Evolutionary conservation across 2,797 vertebrate species (phyloP).

Genomic region (Luscinia megarhynchos): DNA sequence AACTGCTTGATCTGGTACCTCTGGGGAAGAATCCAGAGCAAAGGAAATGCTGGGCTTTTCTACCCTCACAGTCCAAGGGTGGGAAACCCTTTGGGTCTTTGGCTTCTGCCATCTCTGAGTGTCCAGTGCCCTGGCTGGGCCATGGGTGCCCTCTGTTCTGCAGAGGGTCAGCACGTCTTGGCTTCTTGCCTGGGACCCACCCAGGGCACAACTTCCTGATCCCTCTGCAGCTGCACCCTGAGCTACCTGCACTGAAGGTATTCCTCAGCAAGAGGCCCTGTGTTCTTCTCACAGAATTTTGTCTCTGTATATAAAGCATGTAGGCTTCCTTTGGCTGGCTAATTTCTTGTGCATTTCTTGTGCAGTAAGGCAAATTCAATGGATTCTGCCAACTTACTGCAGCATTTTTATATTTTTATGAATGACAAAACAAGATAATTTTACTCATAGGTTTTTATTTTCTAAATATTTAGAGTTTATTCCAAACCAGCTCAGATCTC

Average conservation of each 20-base stretch:
- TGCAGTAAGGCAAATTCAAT: not conserved
- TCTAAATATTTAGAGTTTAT: not conserved
- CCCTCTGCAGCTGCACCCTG: rapidly evolving
- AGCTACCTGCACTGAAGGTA: not conserved
- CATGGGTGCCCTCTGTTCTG: rapidly evolving
- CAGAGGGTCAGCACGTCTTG: rapidly evolving
- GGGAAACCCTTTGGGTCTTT: not conserved
- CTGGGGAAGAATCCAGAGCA: not conserved
- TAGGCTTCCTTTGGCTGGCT: not conserved
- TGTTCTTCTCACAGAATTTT: not conserved
- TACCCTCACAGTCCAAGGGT: not conserved
- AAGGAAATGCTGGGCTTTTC: not conserved
- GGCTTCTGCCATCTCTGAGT: rapidly evolving
- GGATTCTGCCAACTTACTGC: not conserved
- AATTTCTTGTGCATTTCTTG: not conserved
- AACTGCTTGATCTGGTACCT: not conserved
- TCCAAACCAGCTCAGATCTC: not conserved
- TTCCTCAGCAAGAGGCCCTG: not conserved
- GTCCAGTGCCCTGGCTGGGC: too few species aligned
- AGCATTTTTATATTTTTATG: not conserved
- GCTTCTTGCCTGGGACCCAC: too few species aligned
- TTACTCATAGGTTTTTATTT: not conserved
- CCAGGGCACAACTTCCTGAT: not conserved
- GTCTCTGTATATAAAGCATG: not conserved
- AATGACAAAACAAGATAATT: not conserved